phyloP scores from a whole-genome alignment of 1,140 invertebrate species.

The Ectropis grisescens region DNA sequence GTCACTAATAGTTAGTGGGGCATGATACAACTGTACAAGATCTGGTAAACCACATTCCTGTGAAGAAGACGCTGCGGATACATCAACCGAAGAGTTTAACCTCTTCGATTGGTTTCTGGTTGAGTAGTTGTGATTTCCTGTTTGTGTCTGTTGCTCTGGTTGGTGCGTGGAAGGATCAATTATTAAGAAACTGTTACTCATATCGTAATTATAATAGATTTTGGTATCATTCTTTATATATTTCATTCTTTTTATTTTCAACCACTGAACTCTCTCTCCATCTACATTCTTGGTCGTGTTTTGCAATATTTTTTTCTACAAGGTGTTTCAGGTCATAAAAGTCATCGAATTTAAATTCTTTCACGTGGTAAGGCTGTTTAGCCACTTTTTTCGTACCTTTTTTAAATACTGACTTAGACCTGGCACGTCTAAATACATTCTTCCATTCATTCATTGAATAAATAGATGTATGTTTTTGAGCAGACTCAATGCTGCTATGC shows the following conservation, averaged over 20 bases:
- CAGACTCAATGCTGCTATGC: constrained; percentile 6
- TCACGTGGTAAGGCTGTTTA: background rate
- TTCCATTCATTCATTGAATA: background rate
- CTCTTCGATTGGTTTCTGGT: background rate
- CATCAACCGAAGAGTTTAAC: too few relatives aligned
- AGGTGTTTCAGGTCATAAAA: background rate
- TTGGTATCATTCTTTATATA: background rate
- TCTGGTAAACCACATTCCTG: too few relatives aligned
- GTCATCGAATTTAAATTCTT: background rate
- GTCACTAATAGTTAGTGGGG: background rate
- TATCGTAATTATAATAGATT: background rate
- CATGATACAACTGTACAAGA: background rate
- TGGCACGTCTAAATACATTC: background rate
- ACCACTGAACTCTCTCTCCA: background rate
- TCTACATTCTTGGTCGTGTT: background rate
- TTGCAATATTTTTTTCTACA: background rate
- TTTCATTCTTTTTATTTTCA: background rate
- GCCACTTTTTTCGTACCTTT: background rate
- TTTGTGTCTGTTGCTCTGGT: background rate
- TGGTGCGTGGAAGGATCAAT: background rate
- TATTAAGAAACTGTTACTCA: background rate
- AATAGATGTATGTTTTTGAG: constrained; percentile 3
- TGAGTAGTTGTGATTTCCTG: background rate
- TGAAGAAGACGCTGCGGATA: too few relatives aligned
- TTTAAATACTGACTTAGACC: background rate